Evolutionary conservation across 2,113 vertebrate species (phyloP).

Genomic region (Accipiter virgatus): DNA sequence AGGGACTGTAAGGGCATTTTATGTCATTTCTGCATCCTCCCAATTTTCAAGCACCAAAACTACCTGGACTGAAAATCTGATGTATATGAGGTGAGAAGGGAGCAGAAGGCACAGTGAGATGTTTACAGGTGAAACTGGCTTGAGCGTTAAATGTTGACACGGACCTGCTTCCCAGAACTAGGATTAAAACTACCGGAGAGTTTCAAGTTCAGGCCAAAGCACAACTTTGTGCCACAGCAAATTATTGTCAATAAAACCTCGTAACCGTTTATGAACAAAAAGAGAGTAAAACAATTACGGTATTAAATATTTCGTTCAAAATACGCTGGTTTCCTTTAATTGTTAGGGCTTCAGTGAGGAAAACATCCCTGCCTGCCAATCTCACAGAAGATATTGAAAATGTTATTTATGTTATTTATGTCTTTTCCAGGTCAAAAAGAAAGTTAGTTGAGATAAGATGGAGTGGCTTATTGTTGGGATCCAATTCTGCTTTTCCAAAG

Average conservation of each 20-base stretch:
- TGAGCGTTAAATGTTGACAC: accelerated
- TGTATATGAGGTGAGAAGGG: neutral
- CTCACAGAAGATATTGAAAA: neutral
- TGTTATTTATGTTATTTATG: neutral
- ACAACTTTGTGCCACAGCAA: neutral
- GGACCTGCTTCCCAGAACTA: neutral
- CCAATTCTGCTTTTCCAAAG: neutral
- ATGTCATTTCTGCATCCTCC: neutral
- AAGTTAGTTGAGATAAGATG: neutral
- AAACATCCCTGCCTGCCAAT: neutral
- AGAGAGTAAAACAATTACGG: neutral
- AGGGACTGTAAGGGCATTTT: neutral
- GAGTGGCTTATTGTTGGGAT: neutral
- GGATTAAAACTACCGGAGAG: neutral
- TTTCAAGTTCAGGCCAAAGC: neutral
- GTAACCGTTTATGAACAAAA: neutral
- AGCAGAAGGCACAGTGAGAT: neutral
- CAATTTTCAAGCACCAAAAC: neutral
- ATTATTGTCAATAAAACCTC: neutral
- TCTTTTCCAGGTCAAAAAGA: neutral
- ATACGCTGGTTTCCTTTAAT: neutral
- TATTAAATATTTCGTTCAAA: neutral
- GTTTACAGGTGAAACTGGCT: neutral
- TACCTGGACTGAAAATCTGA: neutral
- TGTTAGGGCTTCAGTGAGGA: neutral